Evolutionary conservation across 2,888 invertebrate genomes (phyloP), one percentile per base, ranked within the genome.

Genomic region (Pammene aurita): DNA sequence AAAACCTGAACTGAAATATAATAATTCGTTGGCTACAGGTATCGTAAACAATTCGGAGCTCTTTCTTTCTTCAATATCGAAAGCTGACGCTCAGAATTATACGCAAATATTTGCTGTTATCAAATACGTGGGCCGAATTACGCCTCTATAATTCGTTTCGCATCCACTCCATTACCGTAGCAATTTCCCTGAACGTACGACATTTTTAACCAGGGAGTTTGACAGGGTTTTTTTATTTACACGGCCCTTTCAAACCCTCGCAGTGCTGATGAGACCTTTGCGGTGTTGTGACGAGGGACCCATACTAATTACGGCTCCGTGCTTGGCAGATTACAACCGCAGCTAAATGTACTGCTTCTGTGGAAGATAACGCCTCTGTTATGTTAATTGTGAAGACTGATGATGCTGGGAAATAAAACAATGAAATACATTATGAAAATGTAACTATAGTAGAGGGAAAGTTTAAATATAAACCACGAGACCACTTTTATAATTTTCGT

Each of bases 221-320:
- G 26, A 42, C 57, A 55, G 64, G 52, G 56, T 57, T 63, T 68
- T n/a, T 61, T 68, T 63, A 63, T 67, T 67, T 62, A 67, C 67
- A 67, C 41, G 34, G 58, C 10, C 67, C 67, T 62, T 67, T 62
- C 48, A 48, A 38, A 48, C 57, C 75, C 75, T 76, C 71, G 67
- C 44, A n/a, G 75, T 79, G 77, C 78, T 85, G 84, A 87, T 83
- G 84, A 85, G 81, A 80, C 77, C 78, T 76, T 74, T 80, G 79
- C 74, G 80, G 83, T 76, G 75, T 73, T 79, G 72, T 77, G 76
- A 77, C 74, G 75, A 75, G 77, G 75, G 78, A 71, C 64, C 79
- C 77, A 60, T 69, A 65, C 80, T 87, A 87, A 89, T 88, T 86
- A 86, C 84, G 78, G 75, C 79, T 80, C 75, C 76, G 73, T 76